Base-by-base conservation (phyloP, 2,888 invertebrate species). In the Bembecia ichneumoniformis region DNA sequence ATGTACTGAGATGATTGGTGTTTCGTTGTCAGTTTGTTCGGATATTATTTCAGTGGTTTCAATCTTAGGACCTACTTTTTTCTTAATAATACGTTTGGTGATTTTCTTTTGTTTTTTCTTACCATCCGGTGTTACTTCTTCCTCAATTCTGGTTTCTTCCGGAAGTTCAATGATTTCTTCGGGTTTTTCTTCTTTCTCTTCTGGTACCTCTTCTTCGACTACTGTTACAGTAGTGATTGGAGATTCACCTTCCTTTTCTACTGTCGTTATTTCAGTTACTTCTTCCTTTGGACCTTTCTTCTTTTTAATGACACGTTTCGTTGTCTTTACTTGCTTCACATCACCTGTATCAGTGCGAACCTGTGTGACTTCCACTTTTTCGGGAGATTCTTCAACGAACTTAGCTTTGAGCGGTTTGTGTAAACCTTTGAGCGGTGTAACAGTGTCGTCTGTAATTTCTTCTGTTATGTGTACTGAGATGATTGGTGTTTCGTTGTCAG, bases 1-100 rank as follows among this genome's bases (percentile, higher is more conserved):
- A 46, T 52, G 55, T 57, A 60, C 55, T 0, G 58, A 58, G 3
- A 60, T 64, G n/a, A 60, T 52, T 0, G 62, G 61, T 60, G 49
- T 57, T 49, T 71, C 58, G 43, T 66, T 60, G 3, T 79, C 73
- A 51, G 74, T 73, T 56, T 81, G 73, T 10, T 69, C 52, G 2
- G 66, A 35, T 57, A 55, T 56, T 65, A 73, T 54, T 62, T 75
- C 20, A 56, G 68, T 55, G 61, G 75, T 60, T 62, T 58, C 51
- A 53, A 67, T 52, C 57, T 58, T 49, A 45, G 61, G 53, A 11
- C 58, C 54, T 51, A 58, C 56, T 43, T 64, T 57, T 47, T 63
- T 61, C 36, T 59, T 62, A 11, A 58, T 55, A 14, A 59, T 54
- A 34, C 63, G 60, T 47, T 66, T 69, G 1, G 58, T 58, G 3